These are phyloP conservation scores for Chaetops frenatus DNA, from an alignment of 2,113 vertebrate species.

Conservation along the genomic window DNA sequence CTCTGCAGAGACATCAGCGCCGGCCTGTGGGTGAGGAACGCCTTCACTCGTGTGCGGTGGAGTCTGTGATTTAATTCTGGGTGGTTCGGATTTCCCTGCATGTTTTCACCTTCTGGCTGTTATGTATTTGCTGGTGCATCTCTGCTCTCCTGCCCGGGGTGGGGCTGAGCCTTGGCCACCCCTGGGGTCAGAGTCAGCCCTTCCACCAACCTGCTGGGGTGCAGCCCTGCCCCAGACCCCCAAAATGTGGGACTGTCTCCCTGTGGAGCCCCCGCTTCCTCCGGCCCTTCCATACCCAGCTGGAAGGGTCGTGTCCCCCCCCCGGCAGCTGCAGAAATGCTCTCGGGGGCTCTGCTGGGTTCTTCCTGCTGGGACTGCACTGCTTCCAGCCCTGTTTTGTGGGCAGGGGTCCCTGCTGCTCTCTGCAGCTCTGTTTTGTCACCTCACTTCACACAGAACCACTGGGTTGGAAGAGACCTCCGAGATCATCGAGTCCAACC, in stretches of 20 bases:
- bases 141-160: background rate
- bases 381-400: background rate
- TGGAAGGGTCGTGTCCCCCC: background rate
- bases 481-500: too few relatives aligned
- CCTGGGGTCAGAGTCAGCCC: too few relatives aligned
- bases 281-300: background rate
- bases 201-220: rapidly evolving
- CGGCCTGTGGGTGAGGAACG: rapidly evolving
- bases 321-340: background rate
- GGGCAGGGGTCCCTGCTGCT: background rate
- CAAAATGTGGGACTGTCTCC: background rate
- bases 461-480: too few relatives aligned
- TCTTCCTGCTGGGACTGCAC: background rate
- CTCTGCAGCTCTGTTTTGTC: background rate
- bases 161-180: background rate
- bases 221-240: background rate
- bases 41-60: rapidly evolving
- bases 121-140: rapidly evolving
- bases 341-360: background rate
- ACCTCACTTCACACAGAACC: background rate
- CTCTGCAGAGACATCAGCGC: background rate
- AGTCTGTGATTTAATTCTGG: background rate
- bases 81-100: rapidly evolving
- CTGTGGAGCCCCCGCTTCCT: rapidly evolving
- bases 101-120: background rate